phyloP scores from a whole-genome alignment of 2,888 invertebrate species.

The Caenorhabditis doughertyi region DNA sequence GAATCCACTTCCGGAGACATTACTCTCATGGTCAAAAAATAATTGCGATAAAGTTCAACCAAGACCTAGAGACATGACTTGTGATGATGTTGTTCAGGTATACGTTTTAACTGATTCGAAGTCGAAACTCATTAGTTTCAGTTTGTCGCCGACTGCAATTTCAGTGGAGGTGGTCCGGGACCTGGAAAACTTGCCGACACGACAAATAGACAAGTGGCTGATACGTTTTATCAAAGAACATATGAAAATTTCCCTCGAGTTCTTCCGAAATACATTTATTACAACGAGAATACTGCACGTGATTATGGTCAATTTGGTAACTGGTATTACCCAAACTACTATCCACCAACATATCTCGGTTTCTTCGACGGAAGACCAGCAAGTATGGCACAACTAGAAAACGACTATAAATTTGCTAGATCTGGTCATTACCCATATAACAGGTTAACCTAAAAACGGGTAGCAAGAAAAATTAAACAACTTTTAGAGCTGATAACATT shows the following conservation, averaged over 20 bases:
- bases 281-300: conserved; percentile 70
- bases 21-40: conserved; percentile 72
- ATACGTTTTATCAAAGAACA: conserved; percentile 66
- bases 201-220: conserved; percentile 56
- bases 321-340: conserved; percentile 77
- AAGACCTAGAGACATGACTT: conserved; percentile 76
- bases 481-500: conserved; percentile 77
- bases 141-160: conserved; percentile 78
- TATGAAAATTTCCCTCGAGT: conserved; percentile 75
- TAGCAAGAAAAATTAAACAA: background rate
- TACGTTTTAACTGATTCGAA: no score
- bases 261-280: conserved; percentile 73
- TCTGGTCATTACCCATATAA: conserved; percentile 75
- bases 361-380: conserved; percentile 74
- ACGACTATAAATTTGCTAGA: conserved; percentile 73
- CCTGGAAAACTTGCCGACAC: conserved; percentile 56
- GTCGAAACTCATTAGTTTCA: conserved; percentile 56
- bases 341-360: conserved; percentile 74
- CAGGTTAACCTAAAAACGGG: conserved; percentile 51
- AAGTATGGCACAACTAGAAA: conserved; percentile 74
- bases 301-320: conserved; percentile 72
- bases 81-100: conserved; percentile 74
- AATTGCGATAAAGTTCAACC: conserved; percentile 79
- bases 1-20: conserved; percentile 77
- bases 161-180: conserved; percentile 66